phyloP scores from a whole-genome alignment of 2,797 vertebrate species.

The Aratinga solstitialis region DNA sequence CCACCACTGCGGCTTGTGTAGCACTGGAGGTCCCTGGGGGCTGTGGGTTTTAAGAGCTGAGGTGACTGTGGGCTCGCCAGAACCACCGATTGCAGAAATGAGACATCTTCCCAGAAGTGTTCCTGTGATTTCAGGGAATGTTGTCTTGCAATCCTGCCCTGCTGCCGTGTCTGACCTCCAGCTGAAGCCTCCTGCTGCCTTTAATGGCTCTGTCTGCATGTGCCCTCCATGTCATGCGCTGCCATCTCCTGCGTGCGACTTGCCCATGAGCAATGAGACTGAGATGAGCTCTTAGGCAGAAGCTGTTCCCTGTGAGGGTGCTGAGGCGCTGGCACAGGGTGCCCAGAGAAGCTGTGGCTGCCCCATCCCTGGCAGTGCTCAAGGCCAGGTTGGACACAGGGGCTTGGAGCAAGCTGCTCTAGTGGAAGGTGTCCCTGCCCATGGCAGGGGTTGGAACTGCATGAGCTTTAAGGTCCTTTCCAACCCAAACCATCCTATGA shows the following conservation, averaged over 20 bases:
- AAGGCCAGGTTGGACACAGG: too few relatives aligned
- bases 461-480: too few relatives aligned
- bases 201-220: background rate
- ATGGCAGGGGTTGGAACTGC: too few relatives aligned
- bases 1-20: background rate
- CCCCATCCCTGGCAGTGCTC: too few relatives aligned
- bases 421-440: too few relatives aligned
- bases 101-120: background rate
- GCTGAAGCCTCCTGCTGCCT: background rate
- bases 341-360: too few relatives aligned
- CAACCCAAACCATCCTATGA: background rate
- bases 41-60: background rate
- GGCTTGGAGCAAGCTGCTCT: too few relatives aligned
- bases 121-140: background rate
- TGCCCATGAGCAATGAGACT: background rate
- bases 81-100: background rate
- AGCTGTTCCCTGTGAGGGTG: background rate
- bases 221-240: accelerated
- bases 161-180: background rate
- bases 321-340: background rate
- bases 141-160: background rate
- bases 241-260: background rate
- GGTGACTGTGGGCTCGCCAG: background rate
- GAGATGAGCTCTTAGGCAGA: background rate
- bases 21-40: background rate